phyloP scores from a whole-genome alignment of 2,797 vertebrate genomes.

The Clangula hyemalis region DNA sequence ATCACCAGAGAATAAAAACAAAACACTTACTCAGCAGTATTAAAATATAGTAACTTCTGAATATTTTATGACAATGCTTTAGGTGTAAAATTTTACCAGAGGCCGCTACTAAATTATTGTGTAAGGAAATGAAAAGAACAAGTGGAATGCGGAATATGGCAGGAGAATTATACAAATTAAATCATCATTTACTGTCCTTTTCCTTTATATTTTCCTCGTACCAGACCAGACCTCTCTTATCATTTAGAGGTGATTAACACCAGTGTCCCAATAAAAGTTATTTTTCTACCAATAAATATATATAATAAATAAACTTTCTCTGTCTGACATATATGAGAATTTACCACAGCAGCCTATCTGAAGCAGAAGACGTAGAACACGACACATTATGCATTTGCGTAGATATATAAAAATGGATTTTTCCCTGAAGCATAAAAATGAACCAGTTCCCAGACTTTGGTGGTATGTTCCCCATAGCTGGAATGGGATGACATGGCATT shows the following conservation, averaged over 20 bases:
- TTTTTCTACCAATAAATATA: background rate
- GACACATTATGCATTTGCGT: background rate
- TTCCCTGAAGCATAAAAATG: background rate
- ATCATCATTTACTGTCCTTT: background rate
- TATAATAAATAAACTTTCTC: background rate
- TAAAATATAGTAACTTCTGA: conserved; percentile 75
- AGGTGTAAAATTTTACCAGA: conserved; percentile 76
- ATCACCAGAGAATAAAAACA: conserved; percentile 55
- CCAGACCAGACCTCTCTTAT: background rate
- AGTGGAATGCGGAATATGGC: conserved; percentile 3
- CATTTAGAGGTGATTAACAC: background rate
- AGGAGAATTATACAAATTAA: background rate
- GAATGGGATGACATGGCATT: background rate
- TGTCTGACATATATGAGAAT: background rate
- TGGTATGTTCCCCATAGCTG: background rate
- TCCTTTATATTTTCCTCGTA: conserved; percentile 11
- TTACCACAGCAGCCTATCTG: background rate
- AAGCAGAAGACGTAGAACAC: background rate
- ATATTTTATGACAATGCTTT: conserved; percentile 78
- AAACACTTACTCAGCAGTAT: conserved; percentile 74
- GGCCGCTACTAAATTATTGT: conserved; percentile 27
- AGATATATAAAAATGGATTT: background rate
- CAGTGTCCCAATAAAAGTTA: background rate
- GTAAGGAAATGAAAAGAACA: conserved; percentile 42
- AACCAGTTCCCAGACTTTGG: background rate